These are phyloP conservation scores for Erethizon dorsatum DNA, from an alignment of 2,797 vertebrate species.

Conservation along the genomic window DNA sequence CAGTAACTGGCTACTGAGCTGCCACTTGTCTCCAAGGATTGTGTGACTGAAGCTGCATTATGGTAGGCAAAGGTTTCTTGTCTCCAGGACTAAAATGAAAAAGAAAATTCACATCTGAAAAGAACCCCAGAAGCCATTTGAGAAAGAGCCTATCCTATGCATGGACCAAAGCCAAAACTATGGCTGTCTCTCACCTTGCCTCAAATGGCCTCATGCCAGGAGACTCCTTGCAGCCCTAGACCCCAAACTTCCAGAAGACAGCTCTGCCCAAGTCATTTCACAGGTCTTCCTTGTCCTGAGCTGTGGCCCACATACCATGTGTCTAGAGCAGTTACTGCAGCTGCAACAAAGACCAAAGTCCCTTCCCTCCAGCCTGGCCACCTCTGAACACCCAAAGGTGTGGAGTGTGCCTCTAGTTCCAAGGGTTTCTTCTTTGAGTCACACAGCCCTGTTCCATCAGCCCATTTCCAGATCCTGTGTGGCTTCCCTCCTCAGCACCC, in stretches of 20 bases:
- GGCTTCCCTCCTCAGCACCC: no score
- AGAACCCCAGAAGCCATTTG: neutral
- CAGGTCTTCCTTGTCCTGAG: neutral
- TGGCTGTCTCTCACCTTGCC: neutral
- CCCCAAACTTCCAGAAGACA: rapidly evolving
- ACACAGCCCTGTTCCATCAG: neutral
- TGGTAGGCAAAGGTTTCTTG: neutral
- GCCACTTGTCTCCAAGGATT: neutral
- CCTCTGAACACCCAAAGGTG: no score
- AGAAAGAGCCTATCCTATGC: neutral
- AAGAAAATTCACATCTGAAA: neutral
- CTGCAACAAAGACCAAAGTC: neutral
- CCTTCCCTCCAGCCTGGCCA: neutral
- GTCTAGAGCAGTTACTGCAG: neutral
- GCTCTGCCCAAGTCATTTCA: neutral
- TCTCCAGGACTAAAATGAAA: neutral
- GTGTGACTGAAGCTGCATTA: neutral
- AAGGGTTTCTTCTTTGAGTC: neutral
- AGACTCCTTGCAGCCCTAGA: neutral
- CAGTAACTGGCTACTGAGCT: neutral
- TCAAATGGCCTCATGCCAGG: rapidly evolving
- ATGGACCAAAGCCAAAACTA: neutral
- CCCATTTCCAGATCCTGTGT: neutral
- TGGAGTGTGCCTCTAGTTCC: rapidly evolving
- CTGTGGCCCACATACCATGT: neutral